Percentiles rank a stretch among this genome's conserved stretches.
Evolutionary conservation across 2,797 vertebrate species (phyloP).

Genomic region (Neosilurus hyrtlii): DNA sequence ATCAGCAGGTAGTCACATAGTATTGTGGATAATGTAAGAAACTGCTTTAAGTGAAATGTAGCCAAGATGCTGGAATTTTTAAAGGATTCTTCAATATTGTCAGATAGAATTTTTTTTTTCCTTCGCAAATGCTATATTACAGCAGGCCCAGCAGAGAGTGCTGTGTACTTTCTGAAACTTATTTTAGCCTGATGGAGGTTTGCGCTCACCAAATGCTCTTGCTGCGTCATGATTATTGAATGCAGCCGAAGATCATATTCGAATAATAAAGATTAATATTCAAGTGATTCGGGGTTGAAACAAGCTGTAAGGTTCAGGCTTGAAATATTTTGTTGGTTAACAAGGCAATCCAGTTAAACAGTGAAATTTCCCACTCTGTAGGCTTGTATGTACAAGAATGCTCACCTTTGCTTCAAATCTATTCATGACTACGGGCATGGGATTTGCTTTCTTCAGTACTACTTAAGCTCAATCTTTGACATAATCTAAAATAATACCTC

Average conservation of each 20-base stretch:
- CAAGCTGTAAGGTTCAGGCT: too few species aligned
- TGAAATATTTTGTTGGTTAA: background rate
- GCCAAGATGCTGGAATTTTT: background rate
- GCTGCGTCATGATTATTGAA: background rate
- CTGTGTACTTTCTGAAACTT: too few species aligned
- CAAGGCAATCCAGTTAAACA: background rate
- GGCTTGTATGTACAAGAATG: background rate
- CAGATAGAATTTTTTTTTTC: too few species aligned
- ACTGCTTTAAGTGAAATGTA: background rate
- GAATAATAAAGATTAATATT: background rate
- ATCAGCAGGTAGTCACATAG: background rate
- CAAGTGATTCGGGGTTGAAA: background rate
- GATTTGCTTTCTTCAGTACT: background rate
- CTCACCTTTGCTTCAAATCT: background rate
- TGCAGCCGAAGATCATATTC: background rate
- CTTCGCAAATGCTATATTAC: too few species aligned
- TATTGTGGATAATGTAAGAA: background rate
- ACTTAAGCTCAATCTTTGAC: background rate
- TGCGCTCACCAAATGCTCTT: too few species aligned
- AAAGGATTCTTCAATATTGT: too few species aligned
- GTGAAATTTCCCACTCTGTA: background rate
- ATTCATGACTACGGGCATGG: background rate
- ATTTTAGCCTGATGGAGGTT: too few species aligned
- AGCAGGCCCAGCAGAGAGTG: too few species aligned
- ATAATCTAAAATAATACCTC: slow-evolving; percentile 6